A percentile compares a stretch with the other conserved stretches of the same genome.
phyloP scores from a whole-genome alignment of 1,140 invertebrate genomes.

The Pentalonia nigronervosa region DNA sequence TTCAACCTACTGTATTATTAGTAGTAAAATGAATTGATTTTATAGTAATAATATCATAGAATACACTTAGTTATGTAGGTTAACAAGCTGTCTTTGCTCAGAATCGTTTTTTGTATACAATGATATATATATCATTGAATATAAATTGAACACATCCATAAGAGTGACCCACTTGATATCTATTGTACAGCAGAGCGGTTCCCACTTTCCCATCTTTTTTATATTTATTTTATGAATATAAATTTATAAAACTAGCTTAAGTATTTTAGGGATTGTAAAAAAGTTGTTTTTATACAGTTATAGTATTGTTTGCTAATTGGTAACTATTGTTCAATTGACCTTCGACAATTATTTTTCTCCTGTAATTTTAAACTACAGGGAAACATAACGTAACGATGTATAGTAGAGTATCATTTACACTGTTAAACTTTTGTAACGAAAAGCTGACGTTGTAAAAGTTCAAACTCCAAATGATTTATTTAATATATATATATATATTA shows the following conservation, averaged over 20 bases:
- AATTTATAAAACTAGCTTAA: neutral
- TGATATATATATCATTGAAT: too few relatives aligned
- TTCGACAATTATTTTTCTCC: neutral
- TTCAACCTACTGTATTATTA: too few relatives aligned
- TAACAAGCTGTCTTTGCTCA: too few relatives aligned
- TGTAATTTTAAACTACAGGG: neutral
- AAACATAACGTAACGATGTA: neutral
- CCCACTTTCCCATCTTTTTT: too few relatives aligned
- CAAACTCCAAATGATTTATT: constrained; percentile 32
- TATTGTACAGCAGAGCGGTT: too few relatives aligned
- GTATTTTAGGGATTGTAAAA: neutral
- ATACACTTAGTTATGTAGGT: too few relatives aligned
- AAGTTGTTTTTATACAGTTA: neutral
- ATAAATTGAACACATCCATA: too few relatives aligned
- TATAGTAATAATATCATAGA: too few relatives aligned
- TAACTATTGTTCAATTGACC: neutral
- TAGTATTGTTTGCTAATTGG: neutral
- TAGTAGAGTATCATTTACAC: neutral
- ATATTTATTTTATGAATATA: neutral
- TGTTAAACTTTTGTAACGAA: constrained; percentile 38
- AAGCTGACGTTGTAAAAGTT: constrained; percentile 44
- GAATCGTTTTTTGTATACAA: too few relatives aligned
- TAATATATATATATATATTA: neutral
- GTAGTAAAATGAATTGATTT: too few relatives aligned
- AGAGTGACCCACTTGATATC: too few relatives aligned